Evolutionary conservation across 92 coral and sea anemone genomes (phyloP).

Genomic region (Bergia puertoricense): DNA sequence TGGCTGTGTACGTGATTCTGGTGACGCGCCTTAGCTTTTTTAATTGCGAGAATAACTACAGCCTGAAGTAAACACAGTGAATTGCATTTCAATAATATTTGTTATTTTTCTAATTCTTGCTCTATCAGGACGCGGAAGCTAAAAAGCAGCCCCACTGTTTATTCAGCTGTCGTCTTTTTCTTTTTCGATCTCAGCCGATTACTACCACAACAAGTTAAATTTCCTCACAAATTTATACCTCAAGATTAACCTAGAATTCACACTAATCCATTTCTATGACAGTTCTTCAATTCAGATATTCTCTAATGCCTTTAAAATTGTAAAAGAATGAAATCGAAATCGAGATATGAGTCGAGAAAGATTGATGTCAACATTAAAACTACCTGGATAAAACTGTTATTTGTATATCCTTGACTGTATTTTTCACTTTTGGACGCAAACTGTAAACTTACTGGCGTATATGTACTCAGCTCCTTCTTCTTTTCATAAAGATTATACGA

Average conservation of each 20-base stretch:
- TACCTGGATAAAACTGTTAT: neutral
- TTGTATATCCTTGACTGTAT: neutral
- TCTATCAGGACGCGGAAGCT: conserved; percentile 9
- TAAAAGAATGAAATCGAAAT: neutral
- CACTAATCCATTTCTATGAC: neutral
- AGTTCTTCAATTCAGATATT: neutral
- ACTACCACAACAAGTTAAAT: neutral
- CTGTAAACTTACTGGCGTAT: neutral
- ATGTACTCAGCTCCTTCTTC: neutral
- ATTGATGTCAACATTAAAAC: neutral
- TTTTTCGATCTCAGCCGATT: too few species aligned
- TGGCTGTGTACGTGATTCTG: neutral
- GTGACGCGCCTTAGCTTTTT: neutral
- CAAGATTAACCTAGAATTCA: neutral
- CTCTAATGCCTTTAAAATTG: neutral
- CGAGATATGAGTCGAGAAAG: neutral
- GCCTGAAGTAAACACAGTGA: neutral
- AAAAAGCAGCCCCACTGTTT: neutral
- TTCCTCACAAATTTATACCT: neutral
- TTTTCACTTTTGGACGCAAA: neutral
- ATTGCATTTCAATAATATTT: too few species aligned
- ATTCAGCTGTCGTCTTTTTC: neutral
- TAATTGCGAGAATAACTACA: neutral
- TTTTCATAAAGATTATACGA: neutral
- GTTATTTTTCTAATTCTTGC: neutral